Percentiles rank a stretch among this genome's conserved stretches.
phyloP scores from a whole-genome alignment of 1,140 invertebrate genomes.

The Phymastichus coffea region DNA sequence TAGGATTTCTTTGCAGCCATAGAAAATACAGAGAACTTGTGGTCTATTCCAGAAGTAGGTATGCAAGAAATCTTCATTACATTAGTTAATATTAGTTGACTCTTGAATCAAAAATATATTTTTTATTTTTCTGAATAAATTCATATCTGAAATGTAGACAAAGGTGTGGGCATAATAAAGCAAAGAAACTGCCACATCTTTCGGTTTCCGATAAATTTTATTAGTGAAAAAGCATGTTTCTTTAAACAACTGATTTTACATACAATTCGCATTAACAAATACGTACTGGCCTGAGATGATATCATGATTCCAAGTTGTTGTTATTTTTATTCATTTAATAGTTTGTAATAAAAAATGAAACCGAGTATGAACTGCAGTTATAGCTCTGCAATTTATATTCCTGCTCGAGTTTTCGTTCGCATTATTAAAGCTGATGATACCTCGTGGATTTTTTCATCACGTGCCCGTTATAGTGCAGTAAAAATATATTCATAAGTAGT shows the following conservation, averaged over 20 bases:
- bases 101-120: no score
- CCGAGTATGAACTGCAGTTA: constrained; percentile 9
- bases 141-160: no score
- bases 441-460: constrained; percentile 1
- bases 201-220: constrained; percentile 29
- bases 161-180: not conserved
- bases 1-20: no score
- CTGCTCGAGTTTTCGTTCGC: not conserved
- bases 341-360: constrained; percentile 7
- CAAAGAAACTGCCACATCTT: constrained; percentile 28
- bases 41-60: no score
- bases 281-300: constrained; percentile 19
- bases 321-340: no score
- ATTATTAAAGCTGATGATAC: constrained; percentile 13
- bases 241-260: constrained; percentile 31
- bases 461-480: constrained; percentile 6
- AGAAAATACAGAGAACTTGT: no score
- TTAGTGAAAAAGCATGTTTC: constrained; percentile 30
- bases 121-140: no score
- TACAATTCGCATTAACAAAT: constrained; percentile 27
- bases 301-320: constrained; percentile 6
- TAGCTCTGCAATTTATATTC: no score
- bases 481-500: not conserved
- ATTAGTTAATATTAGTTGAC: no score
- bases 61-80: no score